phyloP scores from a whole-genome alignment of 2,888 invertebrate genomes.

The Drosophila demipolita region DNA sequence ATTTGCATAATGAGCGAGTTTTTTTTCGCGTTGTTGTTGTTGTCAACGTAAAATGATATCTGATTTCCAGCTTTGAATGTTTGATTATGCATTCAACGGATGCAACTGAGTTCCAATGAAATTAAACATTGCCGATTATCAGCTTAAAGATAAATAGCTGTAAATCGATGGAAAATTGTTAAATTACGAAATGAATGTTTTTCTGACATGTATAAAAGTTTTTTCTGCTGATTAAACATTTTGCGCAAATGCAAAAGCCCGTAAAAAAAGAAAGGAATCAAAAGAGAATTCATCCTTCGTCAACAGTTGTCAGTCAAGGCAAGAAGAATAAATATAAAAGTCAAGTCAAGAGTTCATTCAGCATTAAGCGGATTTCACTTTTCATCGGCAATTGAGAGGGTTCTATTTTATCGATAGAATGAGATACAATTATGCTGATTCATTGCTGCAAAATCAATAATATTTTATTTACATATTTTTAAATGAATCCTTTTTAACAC shows the following conservation, averaged over 20 bases:
- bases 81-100: conserved; percentile 34
- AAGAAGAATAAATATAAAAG: background rate
- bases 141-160: conserved; percentile 7
- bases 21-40: background rate
- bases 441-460: background rate
- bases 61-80: conserved; percentile 16
- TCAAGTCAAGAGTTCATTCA: conserved; percentile 3
- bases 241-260: background rate
- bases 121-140: conserved; percentile 3
- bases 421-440: background rate
- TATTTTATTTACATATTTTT: background rate
- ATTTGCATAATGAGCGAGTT: conserved; percentile 66
- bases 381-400: background rate
- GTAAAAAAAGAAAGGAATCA: background rate
- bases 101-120: background rate
- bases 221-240: background rate
- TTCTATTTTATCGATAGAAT: background rate
- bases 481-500: background rate
- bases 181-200: conserved; percentile 13
- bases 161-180: background rate
- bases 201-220: background rate
- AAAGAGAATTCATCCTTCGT: conserved; percentile 3
- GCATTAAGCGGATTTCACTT: conserved; percentile 5
- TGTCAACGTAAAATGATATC: conserved; percentile 19
- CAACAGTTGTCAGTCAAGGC: conserved; percentile 20